Conservation (phyloP, 2,797 vertebrate genomes). For the Gorsachius magnificus region DNA sequence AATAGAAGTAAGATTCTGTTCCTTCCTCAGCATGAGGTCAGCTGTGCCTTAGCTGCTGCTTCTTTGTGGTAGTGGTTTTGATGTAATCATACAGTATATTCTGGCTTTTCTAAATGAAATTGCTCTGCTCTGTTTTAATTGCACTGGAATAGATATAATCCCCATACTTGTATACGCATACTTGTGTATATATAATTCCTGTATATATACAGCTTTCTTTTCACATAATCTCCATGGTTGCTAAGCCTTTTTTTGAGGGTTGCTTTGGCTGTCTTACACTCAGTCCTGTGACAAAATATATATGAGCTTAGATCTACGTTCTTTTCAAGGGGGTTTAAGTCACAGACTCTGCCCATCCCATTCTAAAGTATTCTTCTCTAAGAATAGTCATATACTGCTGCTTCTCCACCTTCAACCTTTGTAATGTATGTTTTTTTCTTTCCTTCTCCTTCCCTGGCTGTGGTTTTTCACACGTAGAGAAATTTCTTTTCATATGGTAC, state of each 20-base stretch:
- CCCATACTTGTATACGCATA: background rate
- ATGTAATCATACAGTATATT: background rate
- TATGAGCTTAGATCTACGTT: background rate
- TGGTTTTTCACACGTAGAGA: background rate
- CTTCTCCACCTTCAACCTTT: background rate
- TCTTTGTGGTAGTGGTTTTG: background rate
- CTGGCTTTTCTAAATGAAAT: background rate
- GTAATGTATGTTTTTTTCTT: background rate
- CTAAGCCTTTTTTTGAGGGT: background rate
- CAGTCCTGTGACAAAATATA: background rate
- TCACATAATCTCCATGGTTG: fast-evolving
- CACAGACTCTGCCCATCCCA: background rate
- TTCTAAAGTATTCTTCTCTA: background rate
- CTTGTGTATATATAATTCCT: fast-evolving
- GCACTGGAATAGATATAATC: background rate
- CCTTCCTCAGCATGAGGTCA: background rate
- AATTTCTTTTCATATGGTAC: background rate
- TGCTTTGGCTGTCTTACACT: background rate
- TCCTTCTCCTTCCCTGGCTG: background rate
- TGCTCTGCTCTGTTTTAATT: background rate
- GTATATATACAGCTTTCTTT: background rate
- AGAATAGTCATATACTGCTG: background rate
- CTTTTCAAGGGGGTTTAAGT: background rate
- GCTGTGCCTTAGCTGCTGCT: background rate
- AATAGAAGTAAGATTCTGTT: background rate